These are phyloP conservation scores for Knipowitschia caucasica DNA, from an alignment of 2,797 vertebrate species.

Conservation along the genomic window DNA sequence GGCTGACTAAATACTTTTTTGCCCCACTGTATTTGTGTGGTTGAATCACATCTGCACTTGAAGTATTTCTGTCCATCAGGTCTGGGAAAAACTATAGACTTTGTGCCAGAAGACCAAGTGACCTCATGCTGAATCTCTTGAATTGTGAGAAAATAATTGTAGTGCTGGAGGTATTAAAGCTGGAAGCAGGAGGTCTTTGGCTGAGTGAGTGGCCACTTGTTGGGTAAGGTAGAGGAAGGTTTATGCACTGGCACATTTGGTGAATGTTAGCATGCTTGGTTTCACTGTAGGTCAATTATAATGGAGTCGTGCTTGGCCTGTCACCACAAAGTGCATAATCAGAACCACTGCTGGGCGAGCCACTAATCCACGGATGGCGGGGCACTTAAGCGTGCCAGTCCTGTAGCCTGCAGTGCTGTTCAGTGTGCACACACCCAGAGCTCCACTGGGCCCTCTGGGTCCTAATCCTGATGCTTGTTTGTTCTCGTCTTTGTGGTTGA, in stretches of 20 bases:
- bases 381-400: conserved; percentile 54
- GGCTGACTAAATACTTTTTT: too few species aligned
- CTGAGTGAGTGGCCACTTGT: conserved; percentile 45
- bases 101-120: conserved; percentile 59
- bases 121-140: conserved; percentile 64
- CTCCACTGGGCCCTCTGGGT: conserved; percentile 31
- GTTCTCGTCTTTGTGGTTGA: conserved; percentile 11
- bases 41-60: not conserved
- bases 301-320: conserved; percentile 59
- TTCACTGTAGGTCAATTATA: conserved; percentile 65
- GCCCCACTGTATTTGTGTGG: too few species aligned
- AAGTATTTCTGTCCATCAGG: conserved; percentile 26
- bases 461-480: conserved; percentile 14
- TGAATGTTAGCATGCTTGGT: conserved; percentile 54
- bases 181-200: conserved; percentile 45
- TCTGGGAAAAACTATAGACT: conserved; percentile 40
- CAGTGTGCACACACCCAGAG: conserved; percentile 30
- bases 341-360: conserved; percentile 53
- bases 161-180: conserved; percentile 63
- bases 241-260: conserved; percentile 48
- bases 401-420: conserved; percentile 44
- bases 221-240: conserved; percentile 56
- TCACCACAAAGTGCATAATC: conserved; percentile 63
- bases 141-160: conserved; percentile 65
- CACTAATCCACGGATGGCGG: conserved; percentile 68